phyloP scores from a whole-genome alignment of 2,113 vertebrate genomes.

The Machaerirhynchus nigripectus region DNA sequence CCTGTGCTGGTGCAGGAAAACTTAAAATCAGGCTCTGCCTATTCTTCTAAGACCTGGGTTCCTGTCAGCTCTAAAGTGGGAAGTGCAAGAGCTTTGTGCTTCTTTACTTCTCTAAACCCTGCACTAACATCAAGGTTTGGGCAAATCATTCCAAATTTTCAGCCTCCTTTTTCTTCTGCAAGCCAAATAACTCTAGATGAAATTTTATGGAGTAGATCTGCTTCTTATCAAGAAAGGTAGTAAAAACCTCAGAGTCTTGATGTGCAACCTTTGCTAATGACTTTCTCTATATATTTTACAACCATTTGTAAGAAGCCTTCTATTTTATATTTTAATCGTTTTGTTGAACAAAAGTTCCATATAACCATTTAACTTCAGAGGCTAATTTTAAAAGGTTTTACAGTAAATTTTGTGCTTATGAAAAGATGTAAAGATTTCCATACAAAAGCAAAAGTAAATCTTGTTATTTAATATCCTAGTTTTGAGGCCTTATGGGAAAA shows the following conservation, averaged over 20 bases:
- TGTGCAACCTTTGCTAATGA: neutral
- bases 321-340: neutral
- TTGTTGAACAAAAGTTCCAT: neutral
- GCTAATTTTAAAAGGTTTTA: neutral
- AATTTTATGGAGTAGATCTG: neutral
- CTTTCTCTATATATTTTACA: neutral
- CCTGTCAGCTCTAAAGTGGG: neutral
- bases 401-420: neutral
- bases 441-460: neutral
- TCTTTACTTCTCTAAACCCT: neutral
- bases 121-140: neutral
- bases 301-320: neutral
- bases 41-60: neutral
- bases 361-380: neutral
- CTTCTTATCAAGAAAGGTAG: neutral
- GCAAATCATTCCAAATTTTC: neutral
- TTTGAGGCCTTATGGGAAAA: neutral
- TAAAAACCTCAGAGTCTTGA: neutral
- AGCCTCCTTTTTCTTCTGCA: neutral
- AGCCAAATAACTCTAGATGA: neutral
- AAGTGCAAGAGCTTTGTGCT: neutral
- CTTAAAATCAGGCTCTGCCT: neutral
- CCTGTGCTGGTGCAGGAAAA: neutral
- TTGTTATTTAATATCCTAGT: neutral
- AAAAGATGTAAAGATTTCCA: neutral